phyloP scores from a whole-genome alignment of 2,113 vertebrate genomes.

The Beaufortia kweichowensis region DNA sequence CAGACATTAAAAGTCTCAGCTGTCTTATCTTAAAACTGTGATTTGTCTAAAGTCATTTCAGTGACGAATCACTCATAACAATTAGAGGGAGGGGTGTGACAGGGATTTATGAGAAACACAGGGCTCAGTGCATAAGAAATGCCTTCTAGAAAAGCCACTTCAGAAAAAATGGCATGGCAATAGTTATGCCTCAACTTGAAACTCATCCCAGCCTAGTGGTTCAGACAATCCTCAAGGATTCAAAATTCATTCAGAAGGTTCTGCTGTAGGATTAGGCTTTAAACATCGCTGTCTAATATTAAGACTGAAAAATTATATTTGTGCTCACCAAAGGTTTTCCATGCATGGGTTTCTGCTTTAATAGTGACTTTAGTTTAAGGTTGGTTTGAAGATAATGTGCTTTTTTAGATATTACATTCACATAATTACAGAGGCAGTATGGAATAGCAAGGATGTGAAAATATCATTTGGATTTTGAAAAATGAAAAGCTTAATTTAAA shows the following conservation, averaged over 20 bases:
- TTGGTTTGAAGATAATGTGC: slow-evolving; percentile 69
- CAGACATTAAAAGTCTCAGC: slow-evolving; percentile 32
- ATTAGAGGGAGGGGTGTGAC: neutral
- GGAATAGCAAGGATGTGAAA: slow-evolving; percentile 56
- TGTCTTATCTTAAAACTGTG: slow-evolving; percentile 23
- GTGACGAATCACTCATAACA: slow-evolving; percentile 15
- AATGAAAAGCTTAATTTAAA: neutral
- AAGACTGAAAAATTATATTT: slow-evolving; percentile 63
- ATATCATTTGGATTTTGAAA: slow-evolving; percentile 39
- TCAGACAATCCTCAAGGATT: slow-evolving; percentile 40
- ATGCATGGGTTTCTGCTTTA: slow-evolving; percentile 59
- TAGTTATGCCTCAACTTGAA: slow-evolving; percentile 15
- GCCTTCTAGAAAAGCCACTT: slow-evolving; percentile 34
- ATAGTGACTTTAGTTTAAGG: slow-evolving; percentile 65
- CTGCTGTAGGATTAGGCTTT: slow-evolving; percentile 43
- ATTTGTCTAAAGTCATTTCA: slow-evolving; percentile 5
- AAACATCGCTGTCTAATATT: slow-evolving; percentile 53
- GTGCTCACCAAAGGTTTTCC: slow-evolving; percentile 54
- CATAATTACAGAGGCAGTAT: slow-evolving; percentile 67
- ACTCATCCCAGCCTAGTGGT: slow-evolving; percentile 34
- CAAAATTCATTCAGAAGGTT: slow-evolving; percentile 46
- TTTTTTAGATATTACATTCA: slow-evolving; percentile 62
- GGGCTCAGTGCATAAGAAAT: slow-evolving; percentile 15
- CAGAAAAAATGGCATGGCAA: slow-evolving; percentile 19
- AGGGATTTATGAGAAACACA: slow-evolving; percentile 5